phyloP scores from a whole-genome alignment of 2,888 invertebrate genomes.

The Zootermopsis nevadensis region DNA sequence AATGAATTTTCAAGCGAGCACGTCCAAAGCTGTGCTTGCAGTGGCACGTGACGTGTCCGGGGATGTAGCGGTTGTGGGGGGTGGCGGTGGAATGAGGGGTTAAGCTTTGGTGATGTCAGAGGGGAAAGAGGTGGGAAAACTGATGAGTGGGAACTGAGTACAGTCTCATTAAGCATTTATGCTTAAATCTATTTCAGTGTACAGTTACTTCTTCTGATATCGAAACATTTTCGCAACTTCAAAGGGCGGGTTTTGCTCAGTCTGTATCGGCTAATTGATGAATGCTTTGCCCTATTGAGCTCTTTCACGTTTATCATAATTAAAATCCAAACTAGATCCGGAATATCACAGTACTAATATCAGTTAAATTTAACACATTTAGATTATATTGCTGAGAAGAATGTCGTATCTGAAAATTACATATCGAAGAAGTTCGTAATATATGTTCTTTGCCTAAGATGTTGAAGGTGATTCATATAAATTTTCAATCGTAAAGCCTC shows the following conservation, averaged over 20 bases:
- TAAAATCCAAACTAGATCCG: too few species aligned
- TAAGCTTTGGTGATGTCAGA: constrained; percentile 41
- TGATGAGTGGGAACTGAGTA: constrained; percentile 43
- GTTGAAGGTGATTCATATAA: too few species aligned
- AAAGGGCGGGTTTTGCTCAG: background rate
- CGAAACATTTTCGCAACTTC: background rate
- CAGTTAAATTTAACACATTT: too few species aligned
- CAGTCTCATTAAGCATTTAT: constrained; percentile 43
- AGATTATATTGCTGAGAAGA: too few species aligned
- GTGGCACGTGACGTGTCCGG: constrained; percentile 46
- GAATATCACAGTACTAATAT: too few species aligned
- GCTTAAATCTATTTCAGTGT: constrained; percentile 41
- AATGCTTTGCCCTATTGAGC: too few species aligned
- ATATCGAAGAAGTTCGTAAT: too few species aligned
- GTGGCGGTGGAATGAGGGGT: background rate
- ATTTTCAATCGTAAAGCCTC: too few species aligned
- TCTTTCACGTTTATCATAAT: too few species aligned
- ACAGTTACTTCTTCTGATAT: constrained; percentile 3
- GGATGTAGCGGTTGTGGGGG: constrained; percentile 32
- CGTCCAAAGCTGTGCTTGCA: constrained; percentile 35
- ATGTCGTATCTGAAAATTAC: too few species aligned
- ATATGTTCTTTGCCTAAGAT: too few species aligned
- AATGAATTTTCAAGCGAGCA: constrained; percentile 53
- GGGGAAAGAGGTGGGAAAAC: constrained; percentile 44
- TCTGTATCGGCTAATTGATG: background rate